Percentiles rank a stretch among this genome's conserved stretches.
These are phyloP conservation scores for Dolichoris vasculosae DNA, from an alignment of 1,140 invertebrate species.

Conservation along the genomic window DNA sequence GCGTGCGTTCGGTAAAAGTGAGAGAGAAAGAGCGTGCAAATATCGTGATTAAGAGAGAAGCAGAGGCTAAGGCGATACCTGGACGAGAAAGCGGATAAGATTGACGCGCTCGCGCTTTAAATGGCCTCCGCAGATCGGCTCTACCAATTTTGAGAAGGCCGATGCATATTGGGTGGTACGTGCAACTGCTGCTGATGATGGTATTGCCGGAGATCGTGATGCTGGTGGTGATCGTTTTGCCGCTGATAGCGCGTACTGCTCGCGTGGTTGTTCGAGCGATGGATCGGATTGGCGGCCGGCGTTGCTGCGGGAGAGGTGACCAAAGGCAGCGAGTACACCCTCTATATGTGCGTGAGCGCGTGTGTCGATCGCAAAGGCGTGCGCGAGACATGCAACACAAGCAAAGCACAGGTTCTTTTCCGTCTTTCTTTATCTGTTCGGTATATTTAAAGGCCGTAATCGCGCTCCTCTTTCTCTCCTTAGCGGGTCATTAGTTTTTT, in stretches of 20 bases:
- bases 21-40: slow-evolving; percentile 47
- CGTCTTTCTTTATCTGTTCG: slow-evolving; percentile 37
- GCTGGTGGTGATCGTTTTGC: slow-evolving; percentile 58
- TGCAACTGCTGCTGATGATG: slow-evolving; percentile 68
- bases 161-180: slow-evolving; percentile 69
- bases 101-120: slow-evolving; percentile 53
- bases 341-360: slow-evolving; percentile 63
- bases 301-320: slow-evolving; percentile 65
- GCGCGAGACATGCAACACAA: slow-evolving; percentile 73
- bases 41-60: slow-evolving; percentile 50
- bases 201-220: slow-evolving; percentile 51
- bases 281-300: slow-evolving; percentile 68
- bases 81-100: slow-evolving; percentile 53
- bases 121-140: slow-evolving; percentile 44
- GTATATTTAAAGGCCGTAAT: background rate
- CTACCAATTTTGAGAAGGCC: slow-evolving; percentile 72
- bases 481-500: background rate
- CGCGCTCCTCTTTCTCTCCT: background rate
- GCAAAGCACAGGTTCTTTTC: slow-evolving; percentile 68
- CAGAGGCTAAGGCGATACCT: slow-evolving; percentile 50
- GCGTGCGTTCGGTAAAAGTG: slow-evolving; percentile 29
- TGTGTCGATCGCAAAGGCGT: slow-evolving; percentile 55
- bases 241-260: slow-evolving; percentile 54
- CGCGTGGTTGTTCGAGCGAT: slow-evolving; percentile 71
- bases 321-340: slow-evolving; percentile 76